Percentiles rank a stretch among this genome's conserved stretches.
Evolutionary conservation across 37 sponge, comb jelly and placozoan genomes (phyloP).

Genomic region (Geodia barretti): DNA sequence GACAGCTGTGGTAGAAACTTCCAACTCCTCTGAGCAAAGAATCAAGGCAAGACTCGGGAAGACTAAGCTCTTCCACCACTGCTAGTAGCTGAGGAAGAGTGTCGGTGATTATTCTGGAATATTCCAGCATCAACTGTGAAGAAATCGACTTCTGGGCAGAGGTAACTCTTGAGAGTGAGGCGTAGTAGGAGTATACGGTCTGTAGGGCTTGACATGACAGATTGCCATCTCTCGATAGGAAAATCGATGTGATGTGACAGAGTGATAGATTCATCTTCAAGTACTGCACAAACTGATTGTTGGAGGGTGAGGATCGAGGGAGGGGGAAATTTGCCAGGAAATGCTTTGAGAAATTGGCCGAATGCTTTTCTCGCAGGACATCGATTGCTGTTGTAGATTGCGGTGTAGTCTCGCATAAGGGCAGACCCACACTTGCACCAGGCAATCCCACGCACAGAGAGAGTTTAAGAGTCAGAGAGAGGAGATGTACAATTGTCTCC

Average conservation of each 20-base stretch:
- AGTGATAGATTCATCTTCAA: not conserved
- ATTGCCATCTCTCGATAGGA: not conserved
- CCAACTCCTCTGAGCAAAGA: not conserved
- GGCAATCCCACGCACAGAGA: not conserved
- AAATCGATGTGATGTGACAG: not conserved
- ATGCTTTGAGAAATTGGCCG: not conserved
- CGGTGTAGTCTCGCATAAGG: not conserved
- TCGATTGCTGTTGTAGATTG: not conserved
- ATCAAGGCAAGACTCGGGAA: not conserved
- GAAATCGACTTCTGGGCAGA: not conserved
- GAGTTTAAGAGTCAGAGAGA: conserved; percentile 8
- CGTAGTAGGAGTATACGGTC: not conserved
- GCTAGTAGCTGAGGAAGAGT: not conserved
- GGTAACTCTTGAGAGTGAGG: not conserved
- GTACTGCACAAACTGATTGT: not conserved
- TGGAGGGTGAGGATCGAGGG: not conserved
- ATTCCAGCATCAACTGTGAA: not conserved
- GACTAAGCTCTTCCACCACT: not conserved
- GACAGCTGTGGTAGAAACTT: conserved; percentile 5
- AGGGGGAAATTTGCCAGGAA: conserved; percentile 25
- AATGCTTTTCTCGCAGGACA: not conserved
- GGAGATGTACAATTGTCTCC: conserved; percentile 7
- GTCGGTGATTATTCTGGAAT: not conserved
- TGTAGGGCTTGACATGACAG: not conserved
- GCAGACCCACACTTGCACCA: not conserved